Percentiles rank a stretch among this genome's conserved stretches.
phyloP scores from a whole-genome alignment of 2,888 invertebrate species.

The Meteorus cinctellus region DNA sequence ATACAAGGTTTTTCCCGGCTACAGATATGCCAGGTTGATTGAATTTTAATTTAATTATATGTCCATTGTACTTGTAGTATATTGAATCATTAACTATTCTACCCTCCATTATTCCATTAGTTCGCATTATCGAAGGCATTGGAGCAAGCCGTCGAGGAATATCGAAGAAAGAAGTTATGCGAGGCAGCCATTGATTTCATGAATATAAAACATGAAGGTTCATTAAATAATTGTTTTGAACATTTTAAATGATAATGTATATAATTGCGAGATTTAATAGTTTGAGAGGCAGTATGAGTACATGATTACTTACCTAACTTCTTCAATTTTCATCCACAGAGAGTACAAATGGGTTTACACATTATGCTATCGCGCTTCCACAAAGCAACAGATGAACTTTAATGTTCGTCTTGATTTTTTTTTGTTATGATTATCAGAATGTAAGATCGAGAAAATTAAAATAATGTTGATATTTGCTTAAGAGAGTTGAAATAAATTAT shows the following conservation, averaged over 20 bases:
- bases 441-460: background rate
- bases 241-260: background rate
- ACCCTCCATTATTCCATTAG: constrained; percentile 55
- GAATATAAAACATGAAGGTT: constrained; percentile 11
- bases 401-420: background rate
- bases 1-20: constrained; percentile 52
- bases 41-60: constrained; percentile 4
- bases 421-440: background rate
- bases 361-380: background rate
- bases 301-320: background rate
- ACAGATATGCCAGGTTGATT: constrained; percentile 60
- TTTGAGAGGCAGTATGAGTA: background rate
- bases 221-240: constrained; percentile 3
- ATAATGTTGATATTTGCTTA: background rate
- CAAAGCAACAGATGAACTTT: background rate
- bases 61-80: background rate
- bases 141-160: constrained; percentile 73
- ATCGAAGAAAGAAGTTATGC: constrained; percentile 73
- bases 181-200: constrained; percentile 40
- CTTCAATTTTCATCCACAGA: constrained; percentile 18
- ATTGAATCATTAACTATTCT: constrained; percentile 27
- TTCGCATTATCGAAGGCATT: constrained; percentile 75
- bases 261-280: background rate
- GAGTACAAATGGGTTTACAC: constrained; percentile 19
- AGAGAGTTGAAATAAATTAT: background rate